Percentiles rank a stretch among this genome's conserved stretches.
Conservation (phyloP, 2,888 invertebrate genomes). For the Eupithecia pulchellata region DNA sequence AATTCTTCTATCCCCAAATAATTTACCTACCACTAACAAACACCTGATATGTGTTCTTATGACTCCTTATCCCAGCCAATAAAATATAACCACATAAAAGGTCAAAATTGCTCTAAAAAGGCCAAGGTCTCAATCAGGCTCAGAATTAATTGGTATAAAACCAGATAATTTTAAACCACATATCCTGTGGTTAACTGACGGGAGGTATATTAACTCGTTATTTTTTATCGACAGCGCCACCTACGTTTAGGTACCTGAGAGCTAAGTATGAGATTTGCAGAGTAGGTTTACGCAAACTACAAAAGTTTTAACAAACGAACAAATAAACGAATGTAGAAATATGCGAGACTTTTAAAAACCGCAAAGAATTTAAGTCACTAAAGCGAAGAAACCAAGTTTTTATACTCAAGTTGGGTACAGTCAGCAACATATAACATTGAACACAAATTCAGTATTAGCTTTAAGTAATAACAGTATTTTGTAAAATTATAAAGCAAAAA, state of each 20-base stretch:
- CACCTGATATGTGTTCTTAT: background rate
- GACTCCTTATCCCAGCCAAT: background rate
- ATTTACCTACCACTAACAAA: background rate
- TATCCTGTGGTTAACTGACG: conserved; percentile 24
- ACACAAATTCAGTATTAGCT: background rate
- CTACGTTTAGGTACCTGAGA: conserved; percentile 1
- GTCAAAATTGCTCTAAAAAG: background rate
- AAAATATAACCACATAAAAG: conserved; percentile 1
- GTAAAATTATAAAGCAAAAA: background rate
- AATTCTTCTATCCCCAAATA: background rate
- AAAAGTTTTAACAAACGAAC: background rate
- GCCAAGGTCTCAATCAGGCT: conserved; percentile 11
- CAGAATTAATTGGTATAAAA: conserved; percentile 10
- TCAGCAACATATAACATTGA: background rate
- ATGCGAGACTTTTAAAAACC: background rate
- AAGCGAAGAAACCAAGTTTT: background rate
- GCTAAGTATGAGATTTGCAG: background rate
- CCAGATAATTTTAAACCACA: background rate
- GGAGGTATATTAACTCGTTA: conserved; percentile 31
- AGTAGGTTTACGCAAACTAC: background rate
- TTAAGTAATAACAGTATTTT: background rate
- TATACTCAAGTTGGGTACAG: background rate
- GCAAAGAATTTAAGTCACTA: conserved; percentile 3
- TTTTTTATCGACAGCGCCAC: conserved; percentile 21
- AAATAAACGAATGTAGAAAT: background rate